Percentiles rank a stretch among this genome's conserved stretches.
These are phyloP conservation scores for Mylabris sibirica DNA, from an alignment of 2,888 invertebrate species.

Conservation along the genomic window DNA sequence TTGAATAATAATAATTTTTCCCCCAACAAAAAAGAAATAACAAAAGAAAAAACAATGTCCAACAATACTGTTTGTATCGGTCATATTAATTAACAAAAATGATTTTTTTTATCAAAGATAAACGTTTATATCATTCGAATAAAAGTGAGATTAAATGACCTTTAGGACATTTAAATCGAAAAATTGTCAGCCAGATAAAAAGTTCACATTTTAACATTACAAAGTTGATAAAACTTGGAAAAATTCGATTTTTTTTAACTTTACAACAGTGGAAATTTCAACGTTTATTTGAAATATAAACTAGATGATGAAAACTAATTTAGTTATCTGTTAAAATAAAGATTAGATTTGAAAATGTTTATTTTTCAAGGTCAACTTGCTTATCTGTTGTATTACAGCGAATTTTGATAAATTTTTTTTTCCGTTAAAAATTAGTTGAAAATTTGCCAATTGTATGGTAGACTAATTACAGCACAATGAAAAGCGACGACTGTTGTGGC, in stretches of 20 bases:
- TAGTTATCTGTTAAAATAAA: slow-evolving; percentile 26
- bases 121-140: slow-evolving; percentile 7
- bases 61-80: slow-evolving; percentile 5
- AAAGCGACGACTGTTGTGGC: background rate
- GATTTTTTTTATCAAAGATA: background rate
- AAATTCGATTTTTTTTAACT: background rate
- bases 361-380: slow-evolving; percentile 27
- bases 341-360: slow-evolving; percentile 32
- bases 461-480: background rate
- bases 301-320: slow-evolving; percentile 18
- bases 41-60: background rate
- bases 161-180: slow-evolving; percentile 17
- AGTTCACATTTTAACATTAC: slow-evolving; percentile 13
- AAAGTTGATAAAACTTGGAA: background rate
- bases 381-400: slow-evolving; percentile 28
- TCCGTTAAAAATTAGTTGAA: background rate
- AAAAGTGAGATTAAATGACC: slow-evolving; percentile 12
- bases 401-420: slow-evolving; percentile 14
- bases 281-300: background rate
- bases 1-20: slow-evolving; percentile 1
- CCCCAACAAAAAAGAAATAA: background rate
- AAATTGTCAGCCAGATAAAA: slow-evolving; percentile 19
- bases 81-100: slow-evolving; percentile 8
- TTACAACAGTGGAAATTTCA: background rate
- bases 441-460: background rate